Percentiles rank a stretch among this genome's conserved stretches.
phyloP scores from a whole-genome alignment of 2,797 vertebrate genomes.

The Rhynchotus rufescens region DNA sequence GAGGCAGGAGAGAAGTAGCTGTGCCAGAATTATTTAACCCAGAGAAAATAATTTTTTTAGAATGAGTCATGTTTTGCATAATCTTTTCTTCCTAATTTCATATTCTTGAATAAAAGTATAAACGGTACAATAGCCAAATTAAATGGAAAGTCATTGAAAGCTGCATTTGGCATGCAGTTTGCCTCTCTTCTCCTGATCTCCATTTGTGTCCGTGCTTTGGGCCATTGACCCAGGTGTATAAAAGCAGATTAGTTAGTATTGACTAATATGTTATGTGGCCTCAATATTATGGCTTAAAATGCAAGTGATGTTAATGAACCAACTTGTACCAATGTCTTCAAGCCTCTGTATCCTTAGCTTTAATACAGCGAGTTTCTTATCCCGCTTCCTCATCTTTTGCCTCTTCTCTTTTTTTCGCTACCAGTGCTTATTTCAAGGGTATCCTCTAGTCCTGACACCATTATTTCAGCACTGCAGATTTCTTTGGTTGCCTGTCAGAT shows the following conservation, averaged over 20 bases:
- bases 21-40: background rate
- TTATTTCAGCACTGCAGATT: background rate
- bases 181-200: background rate
- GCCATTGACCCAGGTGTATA: slow-evolving; percentile 33
- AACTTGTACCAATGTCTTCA: background rate
- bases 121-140: background rate
- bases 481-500: background rate
- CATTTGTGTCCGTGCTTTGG: background rate
- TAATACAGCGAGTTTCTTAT: background rate
- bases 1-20: background rate
- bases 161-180: background rate
- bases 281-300: background rate
- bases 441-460: background rate
- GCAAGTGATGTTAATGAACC: background rate
- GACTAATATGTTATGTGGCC: background rate
- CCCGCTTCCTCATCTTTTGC: background rate
- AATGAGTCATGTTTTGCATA: background rate
- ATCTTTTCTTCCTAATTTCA: background rate
- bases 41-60: background rate
- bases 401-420: fast-evolving
- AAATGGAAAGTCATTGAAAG: background rate
- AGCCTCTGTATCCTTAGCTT: background rate
- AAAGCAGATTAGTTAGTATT: slow-evolving; percentile 15
- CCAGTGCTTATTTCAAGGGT: background rate
- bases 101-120: slow-evolving; percentile 4